phyloP scores from a whole-genome alignment of 2,888 invertebrate species.

The Calameuta filiformis region DNA sequence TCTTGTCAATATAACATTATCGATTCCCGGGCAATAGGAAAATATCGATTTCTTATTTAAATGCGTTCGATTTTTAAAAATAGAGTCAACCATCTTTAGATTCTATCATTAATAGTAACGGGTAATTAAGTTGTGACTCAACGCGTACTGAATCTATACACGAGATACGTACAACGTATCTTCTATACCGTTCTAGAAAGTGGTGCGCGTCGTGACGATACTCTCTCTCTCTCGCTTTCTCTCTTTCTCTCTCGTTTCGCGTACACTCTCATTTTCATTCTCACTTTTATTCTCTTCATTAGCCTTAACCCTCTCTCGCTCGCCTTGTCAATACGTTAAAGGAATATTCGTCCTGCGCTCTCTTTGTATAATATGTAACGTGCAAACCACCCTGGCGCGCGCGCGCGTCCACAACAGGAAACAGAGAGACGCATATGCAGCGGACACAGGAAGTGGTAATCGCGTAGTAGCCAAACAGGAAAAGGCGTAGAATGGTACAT shows the following conservation, averaged over 20 bases:
- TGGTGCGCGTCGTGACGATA: slow-evolving; percentile 27
- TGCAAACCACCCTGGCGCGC: background rate
- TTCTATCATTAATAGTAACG: slow-evolving; percentile 53
- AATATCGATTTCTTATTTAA: slow-evolving; percentile 56
- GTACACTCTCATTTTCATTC: background rate
- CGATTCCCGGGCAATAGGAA: slow-evolving; percentile 53
- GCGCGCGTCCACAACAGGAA: slow-evolving; percentile 7
- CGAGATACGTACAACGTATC: background rate
- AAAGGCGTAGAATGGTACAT: background rate
- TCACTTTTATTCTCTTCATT: background rate
- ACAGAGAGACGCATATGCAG: slow-evolving; percentile 16
- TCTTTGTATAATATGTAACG: slow-evolving; percentile 5
- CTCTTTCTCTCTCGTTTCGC: background rate
- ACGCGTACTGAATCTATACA: slow-evolving; percentile 18
- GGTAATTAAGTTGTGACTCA: slow-evolving; percentile 49
- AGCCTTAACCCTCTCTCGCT: background rate
- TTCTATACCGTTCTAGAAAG: background rate
- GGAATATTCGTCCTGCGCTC: background rate
- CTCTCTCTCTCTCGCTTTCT: slow-evolving; percentile 12
- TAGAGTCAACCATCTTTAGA: slow-evolving; percentile 63
- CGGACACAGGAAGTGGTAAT: slow-evolving; percentile 1
- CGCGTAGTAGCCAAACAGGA: slow-evolving; percentile 1
- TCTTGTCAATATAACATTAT: slow-evolving; percentile 56
- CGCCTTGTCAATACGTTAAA: background rate
- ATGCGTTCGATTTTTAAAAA: slow-evolving; percentile 60